Evolutionary conservation across 1,140 invertebrate genomes (phyloP).

Genomic region (Dinoponera quadriceps): DNA sequence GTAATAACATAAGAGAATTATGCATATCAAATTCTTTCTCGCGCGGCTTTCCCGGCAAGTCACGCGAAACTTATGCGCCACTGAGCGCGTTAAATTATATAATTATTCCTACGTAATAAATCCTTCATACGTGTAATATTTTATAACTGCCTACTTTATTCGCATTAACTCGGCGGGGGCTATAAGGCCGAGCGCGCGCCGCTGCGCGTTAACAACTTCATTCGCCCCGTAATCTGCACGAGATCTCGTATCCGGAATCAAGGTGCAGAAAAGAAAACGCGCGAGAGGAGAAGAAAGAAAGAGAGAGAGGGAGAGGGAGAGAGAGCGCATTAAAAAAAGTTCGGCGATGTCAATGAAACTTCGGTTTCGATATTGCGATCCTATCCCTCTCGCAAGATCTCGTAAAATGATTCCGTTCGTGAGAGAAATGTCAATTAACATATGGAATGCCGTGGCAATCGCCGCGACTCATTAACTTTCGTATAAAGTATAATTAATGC

Average conservation of each 20-base stretch:
- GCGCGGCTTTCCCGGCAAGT: constrained; percentile 34
- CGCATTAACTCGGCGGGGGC: constrained; percentile 30
- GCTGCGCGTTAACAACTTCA: constrained; percentile 42
- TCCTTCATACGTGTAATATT: constrained; percentile 38
- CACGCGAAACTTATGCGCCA: constrained; percentile 55
- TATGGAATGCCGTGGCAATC: too few relatives aligned
- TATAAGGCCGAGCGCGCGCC: constrained; percentile 10
- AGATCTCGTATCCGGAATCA: constrained; percentile 24
- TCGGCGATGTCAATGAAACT: background rate
- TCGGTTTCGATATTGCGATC: background rate
- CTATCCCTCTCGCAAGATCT: background rate
- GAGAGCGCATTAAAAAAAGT: constrained; percentile 7
- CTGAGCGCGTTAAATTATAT: constrained; percentile 49
- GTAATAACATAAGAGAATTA: constrained; percentile 44
- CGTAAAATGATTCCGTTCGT: background rate
- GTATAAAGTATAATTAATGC: too few relatives aligned
- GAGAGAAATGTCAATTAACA: too few relatives aligned
- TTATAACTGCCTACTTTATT: constrained; percentile 36
- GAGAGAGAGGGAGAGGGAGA: background rate
- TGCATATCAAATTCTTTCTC: constrained; percentile 40
- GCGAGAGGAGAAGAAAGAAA: background rate
- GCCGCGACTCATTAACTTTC: too few relatives aligned
- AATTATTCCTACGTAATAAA: constrained; percentile 56
- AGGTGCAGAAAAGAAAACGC: constrained; percentile 14
- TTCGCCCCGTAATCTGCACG: constrained; percentile 51